A percentile compares a stretch with the other conserved stretches of the same genome.
These are phyloP conservation scores for Serripes groenlandicus DNA, from an alignment of 2,888 invertebrate genomes.

Conservation along the genomic window DNA sequence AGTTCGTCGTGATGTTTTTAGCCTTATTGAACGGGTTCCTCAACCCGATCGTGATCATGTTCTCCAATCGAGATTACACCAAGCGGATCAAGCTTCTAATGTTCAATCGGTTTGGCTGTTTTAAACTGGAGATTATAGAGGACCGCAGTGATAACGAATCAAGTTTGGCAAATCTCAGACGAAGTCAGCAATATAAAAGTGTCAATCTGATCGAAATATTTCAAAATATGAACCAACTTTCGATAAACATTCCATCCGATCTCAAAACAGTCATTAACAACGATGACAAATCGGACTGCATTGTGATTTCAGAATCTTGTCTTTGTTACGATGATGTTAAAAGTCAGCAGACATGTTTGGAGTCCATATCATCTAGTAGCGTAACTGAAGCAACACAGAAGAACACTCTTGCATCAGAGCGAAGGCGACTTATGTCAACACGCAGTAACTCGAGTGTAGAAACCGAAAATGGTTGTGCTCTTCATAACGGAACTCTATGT, in stretches of 20 bases:
- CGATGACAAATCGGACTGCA: neutral
- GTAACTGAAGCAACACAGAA: neutral
- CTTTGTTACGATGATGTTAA: neutral
- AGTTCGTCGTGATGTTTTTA: constrained; percentile 75
- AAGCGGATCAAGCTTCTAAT: constrained; percentile 46
- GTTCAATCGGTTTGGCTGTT: constrained; percentile 37
- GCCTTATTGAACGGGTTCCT: constrained; percentile 77
- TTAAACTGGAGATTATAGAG: constrained; percentile 25
- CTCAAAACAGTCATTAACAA: neutral
- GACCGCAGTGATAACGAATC: constrained; percentile 54
- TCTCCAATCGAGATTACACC: constrained; percentile 75
- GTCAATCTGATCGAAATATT: constrained; percentile 16
- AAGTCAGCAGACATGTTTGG: neutral
- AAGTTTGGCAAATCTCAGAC: constrained; percentile 35
- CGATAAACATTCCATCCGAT: neutral
- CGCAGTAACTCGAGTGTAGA: constrained; percentile 41
- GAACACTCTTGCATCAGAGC: constrained; percentile 18
- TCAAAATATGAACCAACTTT: constrained; percentile 4
- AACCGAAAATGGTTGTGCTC: constrained; percentile 4
- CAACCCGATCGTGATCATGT: constrained; percentile 77
- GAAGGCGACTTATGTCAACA: constrained; percentile 37
- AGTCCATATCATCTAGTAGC: neutral
- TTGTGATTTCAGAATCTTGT: neutral
- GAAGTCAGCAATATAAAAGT: constrained; percentile 21
- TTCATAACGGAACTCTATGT: neutral